These are phyloP conservation scores for Chydorus sphaericus DNA, from an alignment of 2,888 invertebrate genomes.

Conservation along the genomic window DNA sequence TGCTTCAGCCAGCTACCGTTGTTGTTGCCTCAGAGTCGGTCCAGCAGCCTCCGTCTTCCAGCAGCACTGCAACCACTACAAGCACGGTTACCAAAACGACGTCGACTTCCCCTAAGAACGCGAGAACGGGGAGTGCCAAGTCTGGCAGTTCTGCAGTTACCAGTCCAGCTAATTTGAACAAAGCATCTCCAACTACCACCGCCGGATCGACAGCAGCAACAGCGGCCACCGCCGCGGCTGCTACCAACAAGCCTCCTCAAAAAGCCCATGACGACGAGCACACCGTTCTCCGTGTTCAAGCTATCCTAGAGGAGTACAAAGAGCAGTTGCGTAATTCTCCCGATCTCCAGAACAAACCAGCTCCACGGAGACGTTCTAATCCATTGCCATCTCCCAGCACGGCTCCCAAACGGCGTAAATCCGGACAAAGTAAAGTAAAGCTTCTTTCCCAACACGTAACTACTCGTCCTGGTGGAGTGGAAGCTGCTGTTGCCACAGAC, in stretches of 20 bases:
- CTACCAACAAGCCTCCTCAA: conserved; percentile 48
- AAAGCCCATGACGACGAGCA: conserved; percentile 68
- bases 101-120: background rate
- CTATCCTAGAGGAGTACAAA: conserved; percentile 62
- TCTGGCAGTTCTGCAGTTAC: conserved; percentile 5
- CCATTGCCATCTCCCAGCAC: conserved; percentile 54
- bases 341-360: conserved; percentile 63
- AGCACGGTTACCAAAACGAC: background rate
- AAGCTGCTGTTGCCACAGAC: conserved; percentile 30
- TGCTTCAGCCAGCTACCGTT: background rate
- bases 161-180: background rate
- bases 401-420: conserved; percentile 52
- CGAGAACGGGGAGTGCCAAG: background rate
- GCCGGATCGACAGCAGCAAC: conserved; percentile 37
- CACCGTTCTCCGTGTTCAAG: conserved; percentile 61
- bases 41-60: background rate
- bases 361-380: conserved; percentile 56
- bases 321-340: conserved; percentile 65
- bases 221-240: conserved; percentile 41
- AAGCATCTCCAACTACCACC: conserved; percentile 35
- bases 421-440: conserved; percentile 37
- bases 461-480: too few relatives aligned
- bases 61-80: background rate
- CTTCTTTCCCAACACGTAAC: conserved; percentile 36
- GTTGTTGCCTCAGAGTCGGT: conserved; percentile 1